Percentiles rank a stretch among this genome's conserved stretches.
Conservation (phyloP, 1,140 invertebrate genomes). For the Scaptomyza pallida region DNA sequence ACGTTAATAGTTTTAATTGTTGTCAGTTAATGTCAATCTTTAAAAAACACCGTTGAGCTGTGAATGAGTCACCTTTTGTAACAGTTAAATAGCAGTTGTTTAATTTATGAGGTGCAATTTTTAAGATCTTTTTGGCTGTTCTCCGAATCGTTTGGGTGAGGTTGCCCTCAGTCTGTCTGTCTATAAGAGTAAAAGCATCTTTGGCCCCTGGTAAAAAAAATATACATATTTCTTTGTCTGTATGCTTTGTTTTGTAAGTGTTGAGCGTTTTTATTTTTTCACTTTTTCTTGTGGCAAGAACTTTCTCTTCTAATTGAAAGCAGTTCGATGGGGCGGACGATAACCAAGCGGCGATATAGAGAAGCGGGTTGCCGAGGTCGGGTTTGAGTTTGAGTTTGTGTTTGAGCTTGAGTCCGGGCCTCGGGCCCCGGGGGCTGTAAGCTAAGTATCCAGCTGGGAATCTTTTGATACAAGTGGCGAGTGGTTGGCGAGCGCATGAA, state of each 20-base stretch:
- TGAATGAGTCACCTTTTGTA: constrained; percentile 1
- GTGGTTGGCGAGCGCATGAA: constrained; percentile 17
- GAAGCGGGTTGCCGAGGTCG: not conserved
- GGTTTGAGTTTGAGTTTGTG: not conserved
- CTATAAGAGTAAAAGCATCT: constrained; percentile 57
- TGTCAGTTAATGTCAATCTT: not conserved
- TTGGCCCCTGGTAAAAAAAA: constrained; percentile 41
- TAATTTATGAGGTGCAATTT: constrained; percentile 79
- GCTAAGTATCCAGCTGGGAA: constrained; percentile 54
- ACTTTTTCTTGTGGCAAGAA: constrained; percentile 80
- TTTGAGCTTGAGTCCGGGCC: not conserved
- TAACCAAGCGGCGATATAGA: constrained; percentile 36
- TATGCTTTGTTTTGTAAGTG: constrained; percentile 30
- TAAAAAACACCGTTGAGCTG: not conserved
- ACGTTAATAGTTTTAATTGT: no score
- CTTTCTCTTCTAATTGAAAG: constrained; percentile 83
- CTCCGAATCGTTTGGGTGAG: constrained; percentile 2
- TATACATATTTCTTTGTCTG: constrained; percentile 24
- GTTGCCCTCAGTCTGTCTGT: constrained; percentile 12
- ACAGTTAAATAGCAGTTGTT: constrained; percentile 51
- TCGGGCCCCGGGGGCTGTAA: constrained; percentile 19
- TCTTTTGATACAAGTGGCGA: constrained; percentile 50
- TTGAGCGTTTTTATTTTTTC: constrained; percentile 50
- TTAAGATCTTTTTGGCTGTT: constrained; percentile 46
- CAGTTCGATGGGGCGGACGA: constrained; percentile 72